A percentile compares a stretch with the other conserved stretches of the same genome.
Conservation (phyloP, 1,140 invertebrate species). For the Mamestra configurata region DNA sequence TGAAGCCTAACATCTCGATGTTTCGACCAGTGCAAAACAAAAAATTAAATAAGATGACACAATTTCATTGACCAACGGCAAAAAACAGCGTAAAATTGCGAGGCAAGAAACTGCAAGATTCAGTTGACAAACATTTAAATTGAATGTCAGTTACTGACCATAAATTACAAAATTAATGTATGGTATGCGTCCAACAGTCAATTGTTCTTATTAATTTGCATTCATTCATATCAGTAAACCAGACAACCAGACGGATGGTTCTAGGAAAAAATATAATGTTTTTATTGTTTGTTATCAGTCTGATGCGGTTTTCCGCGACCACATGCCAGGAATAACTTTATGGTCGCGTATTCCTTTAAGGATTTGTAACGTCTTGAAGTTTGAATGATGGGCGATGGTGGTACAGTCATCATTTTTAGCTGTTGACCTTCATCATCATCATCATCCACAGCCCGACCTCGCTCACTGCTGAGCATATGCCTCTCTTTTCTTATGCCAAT, state of each 20-base stretch:
- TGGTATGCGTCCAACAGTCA: background rate
- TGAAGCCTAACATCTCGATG: background rate
- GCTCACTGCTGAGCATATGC: too few species aligned
- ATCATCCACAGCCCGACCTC: too few species aligned
- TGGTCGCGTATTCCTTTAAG: background rate
- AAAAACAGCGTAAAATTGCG: background rate
- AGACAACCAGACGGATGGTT: background rate
- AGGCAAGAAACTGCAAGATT: too few species aligned
- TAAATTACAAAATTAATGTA: background rate
- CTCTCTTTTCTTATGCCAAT: too few species aligned
- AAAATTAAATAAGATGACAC: background rate
- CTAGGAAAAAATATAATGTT: constrained; percentile 6
- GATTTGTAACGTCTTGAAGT: background rate
- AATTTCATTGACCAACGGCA: background rate
- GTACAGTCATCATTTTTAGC: background rate
- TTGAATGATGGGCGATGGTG: background rate
- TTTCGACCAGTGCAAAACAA: background rate
- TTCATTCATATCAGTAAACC: constrained; percentile 23
- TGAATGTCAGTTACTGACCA: background rate
- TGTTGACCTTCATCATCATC: too few species aligned
- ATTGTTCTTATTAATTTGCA: constrained; percentile 37
- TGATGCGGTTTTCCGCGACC: constrained; percentile 26
- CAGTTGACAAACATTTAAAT: too few species aligned
- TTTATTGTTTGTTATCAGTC: constrained; percentile 23
- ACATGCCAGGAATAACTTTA: background rate